A percentile compares a stretch with the other conserved stretches of the same genome.
These are phyloP conservation scores for Lethenteron reissneri DNA, from an alignment of 2,113 vertebrate genomes.

Conservation along the genomic window DNA sequence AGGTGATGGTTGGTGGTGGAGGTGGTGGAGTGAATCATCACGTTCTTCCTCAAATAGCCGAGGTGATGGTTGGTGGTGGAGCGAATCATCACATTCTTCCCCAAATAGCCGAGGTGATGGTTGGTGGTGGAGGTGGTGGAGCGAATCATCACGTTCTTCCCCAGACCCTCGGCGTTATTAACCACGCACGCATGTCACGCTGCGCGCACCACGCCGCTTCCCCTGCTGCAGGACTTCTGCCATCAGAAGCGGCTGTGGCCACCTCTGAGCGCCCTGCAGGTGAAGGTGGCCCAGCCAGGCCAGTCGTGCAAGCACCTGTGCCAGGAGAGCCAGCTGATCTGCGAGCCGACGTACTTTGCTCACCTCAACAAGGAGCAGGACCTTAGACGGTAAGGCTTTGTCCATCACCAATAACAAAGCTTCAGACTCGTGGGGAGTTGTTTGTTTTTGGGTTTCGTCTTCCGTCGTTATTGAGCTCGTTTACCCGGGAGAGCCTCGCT, in stretches of 20 bases:
- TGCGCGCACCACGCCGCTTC: background rate
- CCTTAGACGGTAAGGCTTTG: conserved; percentile 35
- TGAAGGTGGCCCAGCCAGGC: conserved; percentile 54
- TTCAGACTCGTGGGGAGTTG: too few species aligned
- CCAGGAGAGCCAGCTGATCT: conserved; percentile 89
- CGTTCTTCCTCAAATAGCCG: too few species aligned
- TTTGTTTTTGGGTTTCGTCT: too few species aligned
- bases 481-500: too few species aligned
- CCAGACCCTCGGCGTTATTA: background rate
- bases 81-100: background rate
- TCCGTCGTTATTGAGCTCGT: too few species aligned
- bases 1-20: too few species aligned
- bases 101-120: too few species aligned
- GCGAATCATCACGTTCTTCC: background rate
- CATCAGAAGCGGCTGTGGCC: conserved; percentile 99
- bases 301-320: conserved; percentile 84
- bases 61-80: too few species aligned
- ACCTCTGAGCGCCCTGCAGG: conserved; percentile 59
- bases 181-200: background rate
- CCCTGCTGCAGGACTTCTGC: conserved; percentile 57
- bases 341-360: conserved; percentile 92
- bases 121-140: too few species aligned
- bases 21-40: too few species aligned
- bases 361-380: conserved; percentile 96
- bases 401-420: too few species aligned